These are phyloP conservation scores for Emydocephalus ijimae DNA, from an alignment of 2,113 vertebrate genomes.

Conservation along the genomic window DNA sequence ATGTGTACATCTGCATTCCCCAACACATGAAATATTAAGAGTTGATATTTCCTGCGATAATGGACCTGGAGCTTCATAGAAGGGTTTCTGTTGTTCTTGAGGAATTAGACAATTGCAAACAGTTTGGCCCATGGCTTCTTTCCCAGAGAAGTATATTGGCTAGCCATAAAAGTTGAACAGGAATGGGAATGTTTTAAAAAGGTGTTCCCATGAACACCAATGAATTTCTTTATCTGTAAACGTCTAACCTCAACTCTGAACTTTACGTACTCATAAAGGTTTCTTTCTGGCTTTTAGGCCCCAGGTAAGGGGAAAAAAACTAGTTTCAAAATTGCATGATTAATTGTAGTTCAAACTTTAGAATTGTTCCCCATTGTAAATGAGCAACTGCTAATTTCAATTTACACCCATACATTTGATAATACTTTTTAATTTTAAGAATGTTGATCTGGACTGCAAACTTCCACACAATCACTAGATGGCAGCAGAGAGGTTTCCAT, in stretches of 20 bases:
- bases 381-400: constrained; percentile 10
- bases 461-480: neutral
- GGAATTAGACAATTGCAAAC: neutral
- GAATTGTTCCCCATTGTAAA: neutral
- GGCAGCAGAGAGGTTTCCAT: neutral
- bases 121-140: neutral
- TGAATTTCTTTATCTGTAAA: neutral
- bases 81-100: neutral
- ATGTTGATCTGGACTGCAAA: neutral
- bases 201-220: constrained; percentile 6
- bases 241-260: constrained; percentile 14
- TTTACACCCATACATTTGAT: constrained; percentile 4
- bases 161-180: neutral
- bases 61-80: neutral
- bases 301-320: neutral
- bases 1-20: neutral
- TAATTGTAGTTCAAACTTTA: neutral
- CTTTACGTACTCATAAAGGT: neutral
- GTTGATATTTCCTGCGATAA: neutral
- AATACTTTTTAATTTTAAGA: neutral
- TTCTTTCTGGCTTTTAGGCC: neutral
- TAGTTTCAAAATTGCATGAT: neutral
- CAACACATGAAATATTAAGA: neutral
- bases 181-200: constrained; percentile 15
- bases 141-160: neutral